Base-by-base conservation (phyloP, 2,888 invertebrate genomes). In the Lochmaea crataegi region DNA sequence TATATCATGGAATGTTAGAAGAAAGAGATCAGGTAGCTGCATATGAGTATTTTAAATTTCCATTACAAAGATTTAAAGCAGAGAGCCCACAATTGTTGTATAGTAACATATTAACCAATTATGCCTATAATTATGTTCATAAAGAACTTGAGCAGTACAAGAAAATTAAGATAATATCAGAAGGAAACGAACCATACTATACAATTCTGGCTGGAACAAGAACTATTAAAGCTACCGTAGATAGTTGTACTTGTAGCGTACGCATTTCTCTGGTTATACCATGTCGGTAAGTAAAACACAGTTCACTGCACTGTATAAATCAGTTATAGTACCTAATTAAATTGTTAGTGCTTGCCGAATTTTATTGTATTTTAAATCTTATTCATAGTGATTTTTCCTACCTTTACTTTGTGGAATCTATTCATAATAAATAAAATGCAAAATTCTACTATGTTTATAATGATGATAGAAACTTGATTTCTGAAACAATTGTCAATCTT, bases 1-100 rank as follows among this genome's bases (percentile, higher is more conserved):
- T 65, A 53, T 65, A 65, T 65, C 65, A 51, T 65, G 26, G 26
- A 26, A 26, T 65, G 65, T 65, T 65, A 42, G 65, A 65, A 65
- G 48, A 65, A 65, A 38, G 65, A 18, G 65, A 65, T 48, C 65
- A 65, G 16, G 48, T 48, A 22, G 65, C 65, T 65, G 65, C 65
- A 45, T 65, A 65, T 65, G 65, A 65, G 48, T 65, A 65, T 48
- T 65, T 65, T 48, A 65, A 42, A 48, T 45, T 65, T 18, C 48
- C 65, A 18, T 26, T 48, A 48, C 16, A 16, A 64, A 64, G 64
- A 64, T 65, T 65, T 45, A 48, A 42, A 65, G 26, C 26, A 26
- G 26, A 26, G 26, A 26, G 26, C 26, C 26, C 26, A 26, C 26
- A 26, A 26, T 26, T 26, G 48, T 48, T 65, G 65, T 65, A 48